Base-by-base conservation (phyloP, 2,888 invertebrate genomes). In the Heteropelma amictum region DNA sequence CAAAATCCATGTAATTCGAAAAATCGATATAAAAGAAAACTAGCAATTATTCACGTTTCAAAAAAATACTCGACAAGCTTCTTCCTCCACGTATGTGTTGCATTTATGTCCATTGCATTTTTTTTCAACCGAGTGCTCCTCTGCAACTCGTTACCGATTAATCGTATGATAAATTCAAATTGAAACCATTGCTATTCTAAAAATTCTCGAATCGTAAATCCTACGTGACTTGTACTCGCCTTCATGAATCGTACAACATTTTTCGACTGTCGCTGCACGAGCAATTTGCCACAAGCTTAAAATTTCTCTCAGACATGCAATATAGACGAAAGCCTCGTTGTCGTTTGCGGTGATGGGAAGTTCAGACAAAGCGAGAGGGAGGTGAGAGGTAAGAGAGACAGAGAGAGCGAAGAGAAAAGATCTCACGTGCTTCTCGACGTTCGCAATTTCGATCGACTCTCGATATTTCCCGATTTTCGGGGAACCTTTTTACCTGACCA, bases 401-500 rank as follows among this genome's bases (percentile, higher is more conserved):
- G 10, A 35, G 38, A n/a, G 35, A 33, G 38, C 19, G 47, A 64
- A 56, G 35, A 23, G 42, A 47, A 64, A 30, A 28, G 33, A 51
- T 56, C 33, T 30, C 56, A 51, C 51, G 64, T 42, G 54, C 14
- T 42, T 35, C 14, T 12, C 40, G 5, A 38, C 68, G 40, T 68
- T 30, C 21, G 33, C 40, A 28, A 47, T 54, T 42, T 26, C 67
- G 61, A 61, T 69, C 53, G 26, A 28, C 19, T 51, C 49, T 12
- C 69, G 51, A 76, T 69, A 76, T 77, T 67, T 74, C 49, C 54
- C 68, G 54, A 70, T 72, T 61, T 49, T 42, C 38, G 68, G 70
- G 63, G 67, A 76, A 68, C 69, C 61, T 65, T 78, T 78, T 69
- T 60, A 63, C 65, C 64, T 68, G 58, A 69, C 72, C 77, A 77